Conservation (phyloP, 2,113 vertebrate species). For the Oryzias celebensis region DNA sequence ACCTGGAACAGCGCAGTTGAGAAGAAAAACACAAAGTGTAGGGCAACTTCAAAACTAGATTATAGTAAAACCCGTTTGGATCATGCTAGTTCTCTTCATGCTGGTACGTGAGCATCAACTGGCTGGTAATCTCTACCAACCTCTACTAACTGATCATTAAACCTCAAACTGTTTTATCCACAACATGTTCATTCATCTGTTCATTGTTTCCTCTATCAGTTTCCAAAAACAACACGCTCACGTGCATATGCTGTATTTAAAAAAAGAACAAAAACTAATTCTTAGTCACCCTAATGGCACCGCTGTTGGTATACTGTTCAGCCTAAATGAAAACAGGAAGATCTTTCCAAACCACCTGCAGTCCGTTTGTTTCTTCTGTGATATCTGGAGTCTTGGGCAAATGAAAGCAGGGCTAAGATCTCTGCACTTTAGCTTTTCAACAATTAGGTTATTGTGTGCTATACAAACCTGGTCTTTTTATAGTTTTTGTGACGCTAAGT, state of each 20-base stretch:
- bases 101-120: too few relatives aligned
- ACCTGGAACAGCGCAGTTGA: too few relatives aligned
- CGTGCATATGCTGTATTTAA: background rate
- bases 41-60: too few relatives aligned
- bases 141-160: too few relatives aligned
- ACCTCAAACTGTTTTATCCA: too few relatives aligned
- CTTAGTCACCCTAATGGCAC: slow-evolving; percentile 34
- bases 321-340: slow-evolving; percentile 34
- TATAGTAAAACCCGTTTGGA: too few relatives aligned
- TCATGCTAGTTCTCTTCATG: too few relatives aligned
- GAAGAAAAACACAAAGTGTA: too few relatives aligned
- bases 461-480: background rate
- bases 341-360: background rate
- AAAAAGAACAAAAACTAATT: slow-evolving; percentile 40
- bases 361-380: background rate
- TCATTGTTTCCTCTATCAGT: slow-evolving; percentile 40
- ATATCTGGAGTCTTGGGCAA: slow-evolving; percentile 9
- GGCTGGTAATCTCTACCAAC: too few relatives aligned
- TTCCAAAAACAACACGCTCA: slow-evolving; percentile 22
- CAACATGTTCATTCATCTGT: background rate
- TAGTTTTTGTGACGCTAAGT: background rate
- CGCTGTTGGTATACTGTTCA: slow-evolving; percentile 19
- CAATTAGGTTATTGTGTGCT: background rate
- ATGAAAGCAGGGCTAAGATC: background rate
- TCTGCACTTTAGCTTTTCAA: slow-evolving; percentile 13